Conservation (phyloP, 2,113 vertebrate genomes). For the Toxotes chatareus region DNA sequence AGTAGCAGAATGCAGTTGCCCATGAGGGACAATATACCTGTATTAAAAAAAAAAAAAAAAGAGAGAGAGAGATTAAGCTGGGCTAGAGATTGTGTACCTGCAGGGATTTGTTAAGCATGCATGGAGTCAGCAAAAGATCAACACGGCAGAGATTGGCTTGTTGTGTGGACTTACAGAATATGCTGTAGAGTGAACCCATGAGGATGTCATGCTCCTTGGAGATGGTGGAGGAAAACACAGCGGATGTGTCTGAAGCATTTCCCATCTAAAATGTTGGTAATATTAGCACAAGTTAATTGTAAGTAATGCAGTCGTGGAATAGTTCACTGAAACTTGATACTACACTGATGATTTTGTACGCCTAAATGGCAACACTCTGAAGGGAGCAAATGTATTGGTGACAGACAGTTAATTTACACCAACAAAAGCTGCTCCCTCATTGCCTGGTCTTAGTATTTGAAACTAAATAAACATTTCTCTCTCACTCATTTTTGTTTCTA, state of each 20-base stretch:
- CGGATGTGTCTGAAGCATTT: conserved; percentile 81
- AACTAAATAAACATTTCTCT: neutral
- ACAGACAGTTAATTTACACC: neutral
- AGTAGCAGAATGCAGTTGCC: conserved; percentile 88
- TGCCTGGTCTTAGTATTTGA: neutral
- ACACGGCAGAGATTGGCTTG: no score
- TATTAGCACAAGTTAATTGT: neutral
- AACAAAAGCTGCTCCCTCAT: neutral
- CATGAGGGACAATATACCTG: conserved; percentile 85
- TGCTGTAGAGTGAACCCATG: conserved; percentile 85
- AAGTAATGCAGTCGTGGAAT: neutral
- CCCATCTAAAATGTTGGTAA: conserved; percentile 82
- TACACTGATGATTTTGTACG: neutral
- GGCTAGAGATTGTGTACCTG: neutral
- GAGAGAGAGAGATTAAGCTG: neutral
- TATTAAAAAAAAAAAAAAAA: neutral
- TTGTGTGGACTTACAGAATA: conserved; percentile 84
- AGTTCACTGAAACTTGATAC: neutral
- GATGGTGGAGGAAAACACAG: conserved; percentile 83
- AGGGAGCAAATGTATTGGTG: neutral
- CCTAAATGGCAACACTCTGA: neutral
- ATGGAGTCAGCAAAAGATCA: neutral
- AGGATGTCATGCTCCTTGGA: conserved; percentile 85
- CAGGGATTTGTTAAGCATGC: neutral
- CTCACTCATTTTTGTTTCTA: conserved; percentile 1